A percentile compares a stretch with the other conserved stretches of the same genome.
Conservation (phyloP, 2,797 vertebrate species). For the Mormyrus hasselquistii region DNA sequence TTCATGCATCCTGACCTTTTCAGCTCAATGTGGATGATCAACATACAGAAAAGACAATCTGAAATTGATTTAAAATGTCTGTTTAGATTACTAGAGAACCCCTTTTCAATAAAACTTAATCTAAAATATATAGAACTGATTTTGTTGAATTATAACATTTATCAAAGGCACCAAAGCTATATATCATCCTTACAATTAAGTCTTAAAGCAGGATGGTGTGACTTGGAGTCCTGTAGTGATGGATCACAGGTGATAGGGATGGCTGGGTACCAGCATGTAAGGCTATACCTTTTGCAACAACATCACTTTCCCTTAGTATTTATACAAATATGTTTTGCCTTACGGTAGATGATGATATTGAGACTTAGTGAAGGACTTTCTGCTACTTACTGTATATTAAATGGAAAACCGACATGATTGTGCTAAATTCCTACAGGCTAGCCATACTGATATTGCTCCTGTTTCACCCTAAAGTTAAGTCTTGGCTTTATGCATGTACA, state of each 20-base stretch:
- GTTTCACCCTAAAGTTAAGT: not conserved
- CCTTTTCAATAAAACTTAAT: conserved; percentile 49
- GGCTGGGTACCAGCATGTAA: not conserved
- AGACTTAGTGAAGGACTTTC: not conserved
- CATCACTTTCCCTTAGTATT: not conserved
- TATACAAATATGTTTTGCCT: not conserved
- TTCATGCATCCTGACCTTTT: conserved; percentile 9
- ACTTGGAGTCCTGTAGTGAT: conserved; percentile 10
- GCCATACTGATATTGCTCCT: not conserved
- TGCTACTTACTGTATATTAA: not conserved
- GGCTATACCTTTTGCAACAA: not conserved
- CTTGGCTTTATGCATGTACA: not conserved
- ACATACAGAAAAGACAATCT: conserved; percentile 14
- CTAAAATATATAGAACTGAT: conserved; percentile 18
- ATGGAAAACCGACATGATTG: not conserved
- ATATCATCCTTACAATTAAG: conserved; percentile 52
- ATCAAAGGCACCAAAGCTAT: conserved; percentile 46
- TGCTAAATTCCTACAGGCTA: not conserved
- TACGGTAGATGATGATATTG: not conserved
- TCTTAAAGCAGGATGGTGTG: conserved; percentile 23
- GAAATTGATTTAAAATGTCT: conserved; percentile 2
- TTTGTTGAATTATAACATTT: conserved; percentile 57
- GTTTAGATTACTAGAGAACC: conserved; percentile 20
- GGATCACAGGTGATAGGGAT: conserved; percentile 19
- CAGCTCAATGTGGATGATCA: not conserved